A percentile compares a stretch with the other conserved stretches of the same genome.
These are phyloP conservation scores for Porites lutea DNA, from an alignment of 64 coral and sea anemone species.

Conservation along the genomic window DNA sequence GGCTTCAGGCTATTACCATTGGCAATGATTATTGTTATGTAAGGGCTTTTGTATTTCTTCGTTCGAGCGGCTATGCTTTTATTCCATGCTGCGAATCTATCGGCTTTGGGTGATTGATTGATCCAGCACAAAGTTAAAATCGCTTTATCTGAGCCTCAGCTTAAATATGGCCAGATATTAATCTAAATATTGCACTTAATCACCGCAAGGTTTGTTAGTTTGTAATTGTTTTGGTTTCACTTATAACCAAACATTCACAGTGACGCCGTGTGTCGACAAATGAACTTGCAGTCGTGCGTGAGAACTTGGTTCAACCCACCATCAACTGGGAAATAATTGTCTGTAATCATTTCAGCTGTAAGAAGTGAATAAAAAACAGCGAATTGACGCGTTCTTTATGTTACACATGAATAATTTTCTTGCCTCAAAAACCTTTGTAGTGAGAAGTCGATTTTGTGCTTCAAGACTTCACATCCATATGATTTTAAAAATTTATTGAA, in stretches of 20 bases:
- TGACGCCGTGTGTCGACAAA: background rate
- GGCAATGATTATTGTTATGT: slow-evolving; percentile 6
- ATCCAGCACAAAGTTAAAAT: background rate
- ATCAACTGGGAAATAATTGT: too few relatives aligned
- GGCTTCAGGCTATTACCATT: background rate
- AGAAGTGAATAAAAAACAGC: too few relatives aligned
- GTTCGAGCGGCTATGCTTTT: background rate
- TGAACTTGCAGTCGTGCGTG: background rate
- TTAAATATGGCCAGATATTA: background rate
- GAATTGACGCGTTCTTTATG: too few relatives aligned
- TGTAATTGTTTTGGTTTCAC: background rate
- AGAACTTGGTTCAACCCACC: background rate
- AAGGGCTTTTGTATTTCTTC: slow-evolving; percentile 4
- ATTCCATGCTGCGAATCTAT: background rate
- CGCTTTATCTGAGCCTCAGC: slow-evolving; percentile 19
- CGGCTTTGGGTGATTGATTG: background rate
- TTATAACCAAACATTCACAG: background rate
- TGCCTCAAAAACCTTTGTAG: too few relatives aligned
- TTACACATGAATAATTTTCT: too few relatives aligned
- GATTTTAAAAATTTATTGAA: too few relatives aligned
- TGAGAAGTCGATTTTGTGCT: too few relatives aligned
- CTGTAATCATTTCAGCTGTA: too few relatives aligned
- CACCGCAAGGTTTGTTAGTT: background rate
- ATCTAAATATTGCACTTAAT: background rate
- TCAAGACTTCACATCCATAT: too few relatives aligned